These are phyloP conservation scores for Pygoscelis adeliae DNA, from an alignment of 2,113 vertebrate species.

Conservation along the genomic window DNA sequence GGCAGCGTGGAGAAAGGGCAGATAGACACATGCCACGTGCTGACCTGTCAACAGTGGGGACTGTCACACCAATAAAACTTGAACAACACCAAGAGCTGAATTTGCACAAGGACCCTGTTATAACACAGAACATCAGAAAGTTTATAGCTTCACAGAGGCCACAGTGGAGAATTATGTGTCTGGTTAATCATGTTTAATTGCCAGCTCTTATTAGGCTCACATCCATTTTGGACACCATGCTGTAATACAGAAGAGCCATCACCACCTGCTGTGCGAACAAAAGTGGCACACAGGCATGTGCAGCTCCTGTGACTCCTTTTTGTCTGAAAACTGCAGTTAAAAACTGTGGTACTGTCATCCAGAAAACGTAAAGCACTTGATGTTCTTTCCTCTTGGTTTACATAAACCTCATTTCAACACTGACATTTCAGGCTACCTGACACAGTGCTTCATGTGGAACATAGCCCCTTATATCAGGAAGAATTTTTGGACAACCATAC, in stretches of 20 bases:
- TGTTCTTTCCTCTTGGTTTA: background rate
- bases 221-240: background rate
- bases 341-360: background rate
- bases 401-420: background rate
- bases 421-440: background rate
- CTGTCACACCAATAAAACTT: rapidly evolving
- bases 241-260: background rate
- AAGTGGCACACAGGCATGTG: rapidly evolving
- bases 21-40: too few species aligned
- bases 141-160: background rate
- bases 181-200: conserved; percentile 29
- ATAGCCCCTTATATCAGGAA: background rate
- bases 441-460: background rate
- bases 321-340: background rate
- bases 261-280: background rate
- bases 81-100: background rate
- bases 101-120: background rate
- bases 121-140: background rate
- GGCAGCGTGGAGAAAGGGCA: background rate
- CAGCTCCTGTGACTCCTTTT: background rate
- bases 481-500: background rate
- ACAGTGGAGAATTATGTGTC: background rate
- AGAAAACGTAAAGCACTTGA: background rate
- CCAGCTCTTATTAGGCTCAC: background rate
- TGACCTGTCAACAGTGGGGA: background rate